Percentiles rank a stretch among this genome's conserved stretches.
phyloP scores from a whole-genome alignment of 2,888 invertebrate genomes.

The Synanthedon myopaeformis region DNA sequence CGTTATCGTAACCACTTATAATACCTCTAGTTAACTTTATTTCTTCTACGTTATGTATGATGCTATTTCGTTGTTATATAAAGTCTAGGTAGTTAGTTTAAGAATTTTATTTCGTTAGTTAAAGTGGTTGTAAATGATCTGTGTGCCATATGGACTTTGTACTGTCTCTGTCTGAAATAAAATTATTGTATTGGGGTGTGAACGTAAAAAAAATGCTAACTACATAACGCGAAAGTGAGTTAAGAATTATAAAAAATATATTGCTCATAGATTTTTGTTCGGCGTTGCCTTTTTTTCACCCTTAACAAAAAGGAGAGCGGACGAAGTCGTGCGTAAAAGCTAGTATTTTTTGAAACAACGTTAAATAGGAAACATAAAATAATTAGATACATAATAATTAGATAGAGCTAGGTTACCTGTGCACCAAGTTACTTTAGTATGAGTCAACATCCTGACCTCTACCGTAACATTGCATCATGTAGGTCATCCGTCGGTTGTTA shows the following conservation, averaged over 20 bases:
- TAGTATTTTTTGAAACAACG: neutral
- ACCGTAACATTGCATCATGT: conserved; percentile 2
- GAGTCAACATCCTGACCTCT: neutral
- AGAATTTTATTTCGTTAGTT: neutral
- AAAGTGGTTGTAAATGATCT: too few species aligned
- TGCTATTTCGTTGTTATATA: neutral
- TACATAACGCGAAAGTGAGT: too few species aligned
- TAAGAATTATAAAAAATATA: too few species aligned
- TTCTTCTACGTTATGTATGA: neutral
- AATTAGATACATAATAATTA: neutral
- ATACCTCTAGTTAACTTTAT: neutral
- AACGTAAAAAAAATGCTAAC: too few species aligned
- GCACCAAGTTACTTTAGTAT: neutral
- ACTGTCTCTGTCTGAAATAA: too few species aligned
- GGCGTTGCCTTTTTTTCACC: too few species aligned
- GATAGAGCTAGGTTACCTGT: neutral
- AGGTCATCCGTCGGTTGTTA: conserved; percentile 1
- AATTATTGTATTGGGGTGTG: too few species aligned
- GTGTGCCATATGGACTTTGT: too few species aligned
- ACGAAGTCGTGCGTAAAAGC: too few species aligned
- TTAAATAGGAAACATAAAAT: neutral
- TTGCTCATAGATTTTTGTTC: too few species aligned
- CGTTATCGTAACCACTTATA: conserved; percentile 12
- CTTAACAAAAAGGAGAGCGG: too few species aligned
- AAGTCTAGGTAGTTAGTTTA: neutral